phyloP scores from a whole-genome alignment of 2,113 vertebrate species.

The Pionites leucogaster region DNA sequence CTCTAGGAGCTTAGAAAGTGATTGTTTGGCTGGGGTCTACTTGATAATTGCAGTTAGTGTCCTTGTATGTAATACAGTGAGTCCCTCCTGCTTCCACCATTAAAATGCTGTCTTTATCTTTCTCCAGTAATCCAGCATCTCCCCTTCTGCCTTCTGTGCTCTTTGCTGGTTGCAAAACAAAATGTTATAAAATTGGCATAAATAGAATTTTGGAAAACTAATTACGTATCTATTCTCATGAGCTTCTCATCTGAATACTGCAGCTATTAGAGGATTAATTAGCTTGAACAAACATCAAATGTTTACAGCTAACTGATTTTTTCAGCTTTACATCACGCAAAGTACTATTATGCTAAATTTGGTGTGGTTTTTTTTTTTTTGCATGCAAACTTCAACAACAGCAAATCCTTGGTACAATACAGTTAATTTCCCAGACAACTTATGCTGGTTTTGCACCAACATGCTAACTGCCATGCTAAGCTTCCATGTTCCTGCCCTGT shows the following conservation, averaged over 20 bases:
- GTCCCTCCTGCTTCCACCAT: not conserved
- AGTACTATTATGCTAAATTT: not conserved
- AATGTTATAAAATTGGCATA: not conserved
- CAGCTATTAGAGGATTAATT: conserved; percentile 37
- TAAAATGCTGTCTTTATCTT: not conserved
- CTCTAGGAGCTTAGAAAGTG: not conserved
- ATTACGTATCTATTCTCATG: not conserved
- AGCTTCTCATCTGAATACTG: not conserved
- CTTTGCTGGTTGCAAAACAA: not conserved
- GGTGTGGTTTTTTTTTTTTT: not conserved
- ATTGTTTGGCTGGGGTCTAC: not conserved
- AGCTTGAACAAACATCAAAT: conserved; percentile 3
- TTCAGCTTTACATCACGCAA: not conserved
- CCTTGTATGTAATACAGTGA: not conserved
- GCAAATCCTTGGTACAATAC: not conserved
- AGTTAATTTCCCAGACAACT: not conserved
- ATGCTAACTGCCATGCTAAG: not conserved
- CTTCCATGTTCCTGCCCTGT: not conserved
- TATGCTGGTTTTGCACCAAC: not conserved
- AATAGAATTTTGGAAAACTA: not conserved
- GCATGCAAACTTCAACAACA: not conserved
- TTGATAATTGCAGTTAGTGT: not conserved
- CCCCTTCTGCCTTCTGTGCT: not conserved
- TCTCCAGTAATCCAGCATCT: not conserved
- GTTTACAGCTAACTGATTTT: conserved; percentile 8